Conservation (phyloP, 2,888 invertebrate species). For the Trichopria drosophilae region DNA sequence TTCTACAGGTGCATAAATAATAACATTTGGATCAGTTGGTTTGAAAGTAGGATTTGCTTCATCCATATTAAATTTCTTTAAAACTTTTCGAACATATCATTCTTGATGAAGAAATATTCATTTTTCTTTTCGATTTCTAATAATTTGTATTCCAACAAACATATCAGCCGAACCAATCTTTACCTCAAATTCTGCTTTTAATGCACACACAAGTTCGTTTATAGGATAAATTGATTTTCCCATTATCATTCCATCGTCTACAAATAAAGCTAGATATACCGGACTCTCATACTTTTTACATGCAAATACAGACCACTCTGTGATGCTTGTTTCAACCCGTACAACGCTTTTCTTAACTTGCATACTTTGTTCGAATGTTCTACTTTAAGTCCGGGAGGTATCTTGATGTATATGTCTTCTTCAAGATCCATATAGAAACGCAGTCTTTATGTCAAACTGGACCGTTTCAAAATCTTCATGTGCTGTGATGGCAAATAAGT, state of each 20-base stretch:
- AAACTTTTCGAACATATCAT: constrained; percentile 16
- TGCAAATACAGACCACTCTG: constrained; percentile 19
- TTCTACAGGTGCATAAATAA: too few species aligned
- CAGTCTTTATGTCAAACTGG: constrained; percentile 21
- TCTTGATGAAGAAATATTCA: constrained; percentile 25
- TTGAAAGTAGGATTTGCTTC: constrained; percentile 20
- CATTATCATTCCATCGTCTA: constrained; percentile 19
- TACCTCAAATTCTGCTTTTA: constrained; percentile 1
- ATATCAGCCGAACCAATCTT: constrained; percentile 2
- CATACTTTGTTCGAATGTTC: background rate
- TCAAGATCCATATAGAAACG: constrained; percentile 15
- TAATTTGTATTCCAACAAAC: constrained; percentile 25
- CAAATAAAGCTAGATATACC: constrained; percentile 22
- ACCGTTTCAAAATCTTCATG: constrained; percentile 4
- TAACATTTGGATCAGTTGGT: constrained; percentile 27
- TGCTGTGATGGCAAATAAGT: constrained; percentile 1
- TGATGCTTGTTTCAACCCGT: constrained; percentile 24
- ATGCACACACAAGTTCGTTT: constrained; percentile 4
- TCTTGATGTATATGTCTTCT: constrained; percentile 14
- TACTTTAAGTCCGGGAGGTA: constrained; percentile 7
- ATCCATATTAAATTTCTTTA: constrained; percentile 28
- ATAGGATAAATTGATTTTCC: constrained; percentile 14
- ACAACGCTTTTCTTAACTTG: constrained; percentile 15
- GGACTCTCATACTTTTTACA: constrained; percentile 3
- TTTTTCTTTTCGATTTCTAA: constrained; percentile 10